Percentiles rank a stretch among this genome's conserved stretches.
Conservation (phyloP, 2,888 invertebrate genomes). For the Sinohyriopsis cumingii region DNA sequence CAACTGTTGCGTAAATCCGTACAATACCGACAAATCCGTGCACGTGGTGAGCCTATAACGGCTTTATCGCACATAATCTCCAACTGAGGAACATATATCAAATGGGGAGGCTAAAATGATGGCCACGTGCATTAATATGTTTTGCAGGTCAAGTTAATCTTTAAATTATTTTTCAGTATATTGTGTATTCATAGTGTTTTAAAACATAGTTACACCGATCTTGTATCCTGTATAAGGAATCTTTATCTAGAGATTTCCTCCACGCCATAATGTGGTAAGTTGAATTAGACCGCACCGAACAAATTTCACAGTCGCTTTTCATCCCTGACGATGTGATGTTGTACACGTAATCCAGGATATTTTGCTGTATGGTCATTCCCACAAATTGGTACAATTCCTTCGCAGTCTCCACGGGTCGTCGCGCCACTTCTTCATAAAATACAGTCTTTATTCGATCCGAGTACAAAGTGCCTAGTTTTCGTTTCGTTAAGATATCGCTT, state of each 20-base stretch:
- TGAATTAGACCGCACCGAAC: slow-evolving; percentile 3
- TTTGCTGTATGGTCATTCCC: slow-evolving; percentile 1
- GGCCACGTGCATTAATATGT: no score
- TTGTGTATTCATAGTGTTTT: slow-evolving; percentile 2
- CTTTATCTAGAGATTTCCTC: neutral
- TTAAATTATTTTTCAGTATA: neutral
- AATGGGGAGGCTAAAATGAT: no score
- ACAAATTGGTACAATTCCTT: slow-evolving; percentile 8
- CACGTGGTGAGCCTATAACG: no score
- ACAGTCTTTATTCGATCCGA: slow-evolving; percentile 1
- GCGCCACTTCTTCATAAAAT: slow-evolving; percentile 6
- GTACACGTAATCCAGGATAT: slow-evolving; percentile 4
- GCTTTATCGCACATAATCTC: no score
- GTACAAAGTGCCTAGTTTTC: neutral
- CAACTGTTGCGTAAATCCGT: no score
- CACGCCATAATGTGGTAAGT: slow-evolving; percentile 1
- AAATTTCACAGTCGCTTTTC: neutral
- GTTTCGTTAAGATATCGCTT: neutral
- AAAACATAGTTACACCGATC: slow-evolving; percentile 7
- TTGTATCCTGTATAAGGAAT: neutral
- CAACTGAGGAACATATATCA: no score
- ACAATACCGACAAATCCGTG: no score
- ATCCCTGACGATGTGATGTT: slow-evolving; percentile 8
- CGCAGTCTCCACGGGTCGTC: slow-evolving; percentile 1
- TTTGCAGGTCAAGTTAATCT: no score